Evolutionary conservation across 92 coral and sea anemone genomes (phyloP).

Genomic region (Montipora capitata): DNA sequence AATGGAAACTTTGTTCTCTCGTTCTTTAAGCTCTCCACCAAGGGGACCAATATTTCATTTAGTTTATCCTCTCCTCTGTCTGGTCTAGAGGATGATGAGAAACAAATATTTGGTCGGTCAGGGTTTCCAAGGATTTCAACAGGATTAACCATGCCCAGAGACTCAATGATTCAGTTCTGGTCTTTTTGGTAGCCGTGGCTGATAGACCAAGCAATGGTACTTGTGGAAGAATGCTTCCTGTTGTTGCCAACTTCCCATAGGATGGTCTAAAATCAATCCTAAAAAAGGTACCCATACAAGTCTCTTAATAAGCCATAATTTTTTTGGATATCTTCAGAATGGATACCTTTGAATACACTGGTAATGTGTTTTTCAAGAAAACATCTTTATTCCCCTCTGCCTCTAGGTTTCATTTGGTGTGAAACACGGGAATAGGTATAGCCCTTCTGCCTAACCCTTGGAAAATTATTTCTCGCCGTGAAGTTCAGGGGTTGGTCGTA

Average conservation of each 20-base stretch:
- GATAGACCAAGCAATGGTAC: constrained; percentile 63
- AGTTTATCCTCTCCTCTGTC: constrained; percentile 67
- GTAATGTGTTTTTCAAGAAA: constrained; percentile 17
- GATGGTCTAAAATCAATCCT: constrained; percentile 46
- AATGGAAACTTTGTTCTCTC: constrained; percentile 67
- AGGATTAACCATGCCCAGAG: constrained; percentile 72
- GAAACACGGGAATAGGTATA: constrained; percentile 5
- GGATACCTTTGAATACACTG: neutral
- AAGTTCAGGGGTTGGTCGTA: neutral
- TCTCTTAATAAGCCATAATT: neutral
- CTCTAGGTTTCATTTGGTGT: constrained; percentile 11
- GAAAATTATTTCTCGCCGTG: no score
- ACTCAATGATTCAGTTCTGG: constrained; percentile 14
- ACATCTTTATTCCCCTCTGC: constrained; percentile 11
- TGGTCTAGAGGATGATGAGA: constrained; percentile 54
- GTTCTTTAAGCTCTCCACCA: constrained; percentile 44
- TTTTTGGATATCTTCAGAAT: no score
- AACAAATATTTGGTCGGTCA: constrained; percentile 65
- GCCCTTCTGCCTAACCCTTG: neutral
- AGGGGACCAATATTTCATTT: constrained; percentile 46
- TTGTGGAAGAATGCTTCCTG: constrained; percentile 32
- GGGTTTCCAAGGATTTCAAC: constrained; percentile 61
- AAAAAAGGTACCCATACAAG: neutral
- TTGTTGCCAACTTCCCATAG: constrained; percentile 28
- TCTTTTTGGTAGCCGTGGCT: constrained; percentile 67